Conservation (phyloP, 1,140 invertebrate species). For the Bombyx mandarina region DNA sequence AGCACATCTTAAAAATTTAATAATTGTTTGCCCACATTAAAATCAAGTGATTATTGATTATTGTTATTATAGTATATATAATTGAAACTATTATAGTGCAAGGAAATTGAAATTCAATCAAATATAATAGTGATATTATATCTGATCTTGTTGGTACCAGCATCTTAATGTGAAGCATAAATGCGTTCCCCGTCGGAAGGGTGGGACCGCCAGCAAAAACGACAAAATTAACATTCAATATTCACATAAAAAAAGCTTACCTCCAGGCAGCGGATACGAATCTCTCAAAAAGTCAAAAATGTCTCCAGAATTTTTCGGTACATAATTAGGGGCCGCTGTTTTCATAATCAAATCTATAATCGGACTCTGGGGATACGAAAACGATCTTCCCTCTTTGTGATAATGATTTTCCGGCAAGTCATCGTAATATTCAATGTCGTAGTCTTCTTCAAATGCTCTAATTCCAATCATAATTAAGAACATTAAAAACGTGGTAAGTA, state of each 20-base stretch:
- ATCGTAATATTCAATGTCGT: constrained; percentile 1
- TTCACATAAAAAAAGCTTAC: constrained; percentile 26
- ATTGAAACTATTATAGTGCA: too few species aligned
- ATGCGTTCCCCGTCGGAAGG: too few species aligned
- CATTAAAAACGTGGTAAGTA: neutral
- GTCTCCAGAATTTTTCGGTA: constrained; percentile 17
- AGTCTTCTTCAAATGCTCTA: constrained; percentile 1
- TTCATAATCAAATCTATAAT: constrained; percentile 25
- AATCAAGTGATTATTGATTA: too few species aligned
- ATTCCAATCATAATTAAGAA: neutral
- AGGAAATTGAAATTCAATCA: too few species aligned
- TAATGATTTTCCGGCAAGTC: neutral
- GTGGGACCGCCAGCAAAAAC: neutral
- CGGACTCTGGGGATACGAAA: constrained; percentile 22
- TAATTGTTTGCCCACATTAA: too few species aligned
- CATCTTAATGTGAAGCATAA: too few species aligned
- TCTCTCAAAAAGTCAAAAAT: constrained; percentile 41
- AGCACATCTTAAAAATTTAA: too few species aligned
- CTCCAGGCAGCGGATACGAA: constrained; percentile 40
- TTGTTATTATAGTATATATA: too few species aligned
- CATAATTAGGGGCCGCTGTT: constrained; percentile 12
- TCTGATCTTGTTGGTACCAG: too few species aligned
- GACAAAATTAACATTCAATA: neutral
- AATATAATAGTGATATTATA: too few species aligned
- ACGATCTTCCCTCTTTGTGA: constrained; percentile 10